phyloP scores from a whole-genome alignment of 2,113 vertebrate species.

The Apteryx mantelli region DNA sequence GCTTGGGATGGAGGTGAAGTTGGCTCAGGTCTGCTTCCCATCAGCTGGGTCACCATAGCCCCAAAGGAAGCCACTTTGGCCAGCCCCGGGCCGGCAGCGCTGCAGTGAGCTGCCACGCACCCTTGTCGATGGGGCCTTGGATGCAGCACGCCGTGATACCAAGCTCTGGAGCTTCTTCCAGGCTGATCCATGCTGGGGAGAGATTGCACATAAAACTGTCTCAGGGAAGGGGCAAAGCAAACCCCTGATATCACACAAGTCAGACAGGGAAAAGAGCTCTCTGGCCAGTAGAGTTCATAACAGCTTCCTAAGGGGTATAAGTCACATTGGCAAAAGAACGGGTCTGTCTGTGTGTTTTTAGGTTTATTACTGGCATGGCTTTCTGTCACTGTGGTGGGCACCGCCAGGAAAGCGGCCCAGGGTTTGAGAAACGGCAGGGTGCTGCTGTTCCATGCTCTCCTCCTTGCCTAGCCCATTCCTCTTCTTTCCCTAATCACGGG shows the following conservation, averaged over 20 bases:
- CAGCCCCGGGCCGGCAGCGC: too few species aligned
- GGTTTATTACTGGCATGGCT: neutral
- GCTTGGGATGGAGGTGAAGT: too few species aligned
- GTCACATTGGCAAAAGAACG: neutral
- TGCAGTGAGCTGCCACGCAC: too few species aligned
- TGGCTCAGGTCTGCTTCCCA: too few species aligned
- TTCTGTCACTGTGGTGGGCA: accelerated
- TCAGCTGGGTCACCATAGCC: too few species aligned
- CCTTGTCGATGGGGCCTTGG: too few species aligned
- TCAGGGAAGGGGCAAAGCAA: neutral
- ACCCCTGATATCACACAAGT: too few species aligned
- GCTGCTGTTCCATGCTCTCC: neutral
- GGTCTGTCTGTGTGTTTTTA: neutral
- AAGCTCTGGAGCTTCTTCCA: too few species aligned
- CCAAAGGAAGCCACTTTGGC: too few species aligned
- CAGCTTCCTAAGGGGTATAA: neutral
- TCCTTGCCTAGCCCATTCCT: neutral
- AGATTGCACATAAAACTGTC: neutral
- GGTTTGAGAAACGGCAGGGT: accelerated
- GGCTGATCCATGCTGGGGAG: neutral
- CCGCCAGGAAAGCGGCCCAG: neutral
- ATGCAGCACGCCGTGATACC: too few species aligned
- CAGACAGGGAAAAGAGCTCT: neutral
- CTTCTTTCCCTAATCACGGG: neutral
- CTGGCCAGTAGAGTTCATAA: neutral